These are phyloP conservation scores for Ardeotis arabs DNA, from an alignment of 2,113 vertebrate species.

Conservation along the genomic window DNA sequence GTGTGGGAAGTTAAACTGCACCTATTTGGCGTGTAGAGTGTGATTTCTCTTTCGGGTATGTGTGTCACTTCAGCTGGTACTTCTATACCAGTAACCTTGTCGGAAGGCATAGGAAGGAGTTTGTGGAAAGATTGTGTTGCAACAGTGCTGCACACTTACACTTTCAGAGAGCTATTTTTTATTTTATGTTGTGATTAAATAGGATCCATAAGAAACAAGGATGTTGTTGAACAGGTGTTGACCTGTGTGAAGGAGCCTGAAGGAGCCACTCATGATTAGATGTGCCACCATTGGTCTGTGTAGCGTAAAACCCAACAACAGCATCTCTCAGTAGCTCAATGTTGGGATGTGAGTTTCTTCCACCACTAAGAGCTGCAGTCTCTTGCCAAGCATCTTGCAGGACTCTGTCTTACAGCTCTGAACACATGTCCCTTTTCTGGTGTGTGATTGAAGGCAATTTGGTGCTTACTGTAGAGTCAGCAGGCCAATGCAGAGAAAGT, in stretches of 20 bases:
- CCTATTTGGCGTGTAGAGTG: background rate
- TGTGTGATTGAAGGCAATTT: background rate
- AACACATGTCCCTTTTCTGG: background rate
- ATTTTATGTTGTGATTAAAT: accelerated
- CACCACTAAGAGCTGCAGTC: background rate
- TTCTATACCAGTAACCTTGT: background rate
- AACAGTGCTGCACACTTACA: accelerated
- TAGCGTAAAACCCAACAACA: background rate
- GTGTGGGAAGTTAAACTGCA: background rate
- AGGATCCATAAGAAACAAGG: background rate
- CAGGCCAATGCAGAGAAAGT: background rate
- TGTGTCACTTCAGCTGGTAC: background rate
- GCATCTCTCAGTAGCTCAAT: background rate
- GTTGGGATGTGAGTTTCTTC: background rate
- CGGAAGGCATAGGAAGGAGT: background rate
- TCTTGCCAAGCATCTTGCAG: background rate
- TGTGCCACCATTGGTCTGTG: background rate
- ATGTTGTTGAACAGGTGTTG: background rate
- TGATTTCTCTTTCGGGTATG: background rate
- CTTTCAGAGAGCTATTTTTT: background rate
- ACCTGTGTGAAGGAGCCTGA: too few relatives aligned
- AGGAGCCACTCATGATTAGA: accelerated
- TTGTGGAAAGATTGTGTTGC: background rate
- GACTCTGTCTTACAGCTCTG: background rate
- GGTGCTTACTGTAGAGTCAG: background rate